Percentiles rank a stretch among this genome's conserved stretches.
These are phyloP conservation scores for Panthera leo DNA, from an alignment of 2,113 vertebrate genomes.

Conservation along the genomic window DNA sequence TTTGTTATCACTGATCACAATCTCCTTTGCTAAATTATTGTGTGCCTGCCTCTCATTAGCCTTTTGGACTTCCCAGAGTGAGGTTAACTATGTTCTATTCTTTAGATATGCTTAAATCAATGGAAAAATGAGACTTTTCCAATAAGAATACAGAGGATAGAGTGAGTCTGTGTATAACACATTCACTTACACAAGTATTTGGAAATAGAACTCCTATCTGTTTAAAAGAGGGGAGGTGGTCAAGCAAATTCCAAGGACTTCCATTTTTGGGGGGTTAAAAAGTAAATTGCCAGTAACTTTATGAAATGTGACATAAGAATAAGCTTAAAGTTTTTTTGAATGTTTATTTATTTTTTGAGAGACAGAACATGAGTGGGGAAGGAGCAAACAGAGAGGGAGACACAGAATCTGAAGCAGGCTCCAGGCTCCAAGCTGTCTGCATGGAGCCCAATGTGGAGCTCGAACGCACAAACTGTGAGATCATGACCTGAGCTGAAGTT, in stretches of 20 bases:
- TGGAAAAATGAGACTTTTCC: neutral
- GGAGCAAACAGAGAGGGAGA: too few species aligned
- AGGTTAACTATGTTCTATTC: neutral
- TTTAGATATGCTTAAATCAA: neutral
- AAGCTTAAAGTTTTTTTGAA: neutral
- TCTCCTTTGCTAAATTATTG: neutral
- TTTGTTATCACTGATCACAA: neutral
- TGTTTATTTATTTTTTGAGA: too few species aligned
- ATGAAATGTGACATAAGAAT: neutral
- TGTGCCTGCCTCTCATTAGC: neutral
- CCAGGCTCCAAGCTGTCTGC: too few species aligned
- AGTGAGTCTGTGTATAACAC: neutral
- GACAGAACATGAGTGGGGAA: too few species aligned
- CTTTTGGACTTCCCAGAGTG: neutral
- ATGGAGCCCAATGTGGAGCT: too few species aligned
- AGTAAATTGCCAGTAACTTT: neutral
- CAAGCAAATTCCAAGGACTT: neutral
- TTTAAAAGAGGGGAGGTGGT: neutral
- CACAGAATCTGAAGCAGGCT: too few species aligned
- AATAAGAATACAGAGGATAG: neutral
- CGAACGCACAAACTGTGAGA: too few species aligned
- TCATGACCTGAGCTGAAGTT: too few species aligned
- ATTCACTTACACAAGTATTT: neutral
- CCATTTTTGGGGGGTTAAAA: neutral
- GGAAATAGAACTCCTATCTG: neutral